Base-by-base conservation (phyloP, 2,888 invertebrate species). In the Poecilus cupreus region DNA sequence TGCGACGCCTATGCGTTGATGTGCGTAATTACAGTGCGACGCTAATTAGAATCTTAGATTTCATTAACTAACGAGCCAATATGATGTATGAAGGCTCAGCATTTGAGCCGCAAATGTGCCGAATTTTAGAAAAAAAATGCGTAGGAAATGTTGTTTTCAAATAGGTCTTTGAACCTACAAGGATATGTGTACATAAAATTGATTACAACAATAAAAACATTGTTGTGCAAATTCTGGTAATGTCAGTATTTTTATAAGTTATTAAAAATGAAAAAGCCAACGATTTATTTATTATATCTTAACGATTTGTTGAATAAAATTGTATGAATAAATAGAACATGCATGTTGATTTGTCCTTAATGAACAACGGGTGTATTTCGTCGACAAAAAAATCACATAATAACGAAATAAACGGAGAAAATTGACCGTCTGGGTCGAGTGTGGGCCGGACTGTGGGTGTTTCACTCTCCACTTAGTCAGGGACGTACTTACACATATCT, bases 351-450 rank as follows among this genome's bases (percentile, higher is more conserved):
- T 68, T 68, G 37, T 68, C 64, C 64, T 68, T 68, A 68, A 68
- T 68, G 18, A 37, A 68, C 8, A 68, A 60, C 60, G 60, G 26
- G 26, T 60, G 51, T 51, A 20, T 57, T 57, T 57, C 11, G 60
- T 60, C 60, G 60, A 60, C 60, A 60, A 60, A 60, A n/a, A 57
- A 60, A 60, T 60, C 60, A 60, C 60, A 60, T 60, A 60, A 57
- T 77, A 57, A 77, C 57, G 76, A 77, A 77, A 78, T 78, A 60
- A 78, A 78, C 57, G 57, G 43, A 78, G 64, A 78, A 78, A 78
- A 78, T 64, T 78, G 60, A 26, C 22, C 20, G 74, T 46, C 49
- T 51, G 74, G 49, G 74, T 74, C 74, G 74, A 24, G 43, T 43
- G 78, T 78, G 78, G 78, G 78, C 64, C 46, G 78, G 3, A 64